Evolutionary conservation across 2,797 vertebrate genomes (phyloP), one percentile per base, ranked within the genome.

Genomic region (Serranus cabrilla): DNA sequence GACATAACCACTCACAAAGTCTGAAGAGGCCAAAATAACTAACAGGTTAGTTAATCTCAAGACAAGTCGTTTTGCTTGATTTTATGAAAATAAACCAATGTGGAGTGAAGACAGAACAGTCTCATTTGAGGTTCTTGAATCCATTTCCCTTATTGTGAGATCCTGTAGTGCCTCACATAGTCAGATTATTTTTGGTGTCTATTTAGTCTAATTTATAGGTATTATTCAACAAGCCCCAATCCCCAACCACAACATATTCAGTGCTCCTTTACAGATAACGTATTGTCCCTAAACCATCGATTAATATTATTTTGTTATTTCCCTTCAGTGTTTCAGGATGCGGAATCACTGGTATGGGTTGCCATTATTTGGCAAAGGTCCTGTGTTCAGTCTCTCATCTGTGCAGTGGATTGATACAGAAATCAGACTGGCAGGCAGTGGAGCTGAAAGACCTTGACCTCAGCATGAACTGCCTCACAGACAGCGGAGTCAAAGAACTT

Each of bases 381-480:
- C 78, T 89, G 71, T 57, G 60, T 50, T 77, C 71, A 21, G 4
- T 77, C 52, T 82, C 78, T 0, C 69, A 75, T 74, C 66, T 78
- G 50, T 84, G 39, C 54, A 43, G 9, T 2, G 64, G 43, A 0
- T 4, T 2, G 20, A 3, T 12, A 3, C 39, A 13, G 12, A 1
- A n/a, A 17, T 39, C 34, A 0, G 27, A 47, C 11, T 74, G 71
- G 81, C 71, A 84, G 31, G 69, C 79, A 1, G 37, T 74, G 0
- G 55, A 71, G 45, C 84, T 91, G 46, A 54, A 0, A 57, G 68
- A 82, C 0, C 58, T 91, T 0, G 74, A 91, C 55, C 69, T 91
- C 56, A 91, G 89, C 82, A 81, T 70, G 78, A 89, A 89, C 80
- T 21, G 5, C 59, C 45, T 91, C 10, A 13, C 13, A 63, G 89